phyloP scores from a whole-genome alignment of 2,797 vertebrate species.

The Oophaga sylvatica region DNA sequence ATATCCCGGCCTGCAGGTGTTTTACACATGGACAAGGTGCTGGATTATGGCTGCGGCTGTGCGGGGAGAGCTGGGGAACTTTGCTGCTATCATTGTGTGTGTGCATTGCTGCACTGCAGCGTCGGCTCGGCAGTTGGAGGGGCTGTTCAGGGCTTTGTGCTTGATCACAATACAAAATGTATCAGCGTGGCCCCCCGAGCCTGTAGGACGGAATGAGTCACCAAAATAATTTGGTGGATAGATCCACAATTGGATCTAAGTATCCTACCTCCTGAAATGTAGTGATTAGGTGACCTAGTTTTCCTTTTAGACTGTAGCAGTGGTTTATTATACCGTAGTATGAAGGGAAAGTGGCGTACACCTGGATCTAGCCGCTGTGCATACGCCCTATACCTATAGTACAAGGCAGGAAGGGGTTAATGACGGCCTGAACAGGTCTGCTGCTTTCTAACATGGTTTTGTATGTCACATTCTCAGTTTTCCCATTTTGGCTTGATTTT shows the following conservation, averaged over 20 bases:
- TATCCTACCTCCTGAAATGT: too few relatives aligned
- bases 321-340: not conserved
- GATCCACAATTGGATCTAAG: too few relatives aligned
- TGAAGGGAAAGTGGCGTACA: not conserved
- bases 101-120: not conserved
- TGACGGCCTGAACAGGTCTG: not conserved
- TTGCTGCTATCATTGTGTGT: not conserved
- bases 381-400: not conserved
- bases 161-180: not conserved
- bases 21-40: conserved; percentile 1
- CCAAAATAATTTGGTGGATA: too few relatives aligned
- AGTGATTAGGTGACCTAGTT: too few relatives aligned
- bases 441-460: too few relatives aligned
- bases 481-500: too few relatives aligned
- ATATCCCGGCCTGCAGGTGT: not conserved
- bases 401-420: not conserved
- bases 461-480: too few relatives aligned
- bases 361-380: not conserved
- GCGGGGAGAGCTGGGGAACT: not conserved
- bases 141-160: not conserved
- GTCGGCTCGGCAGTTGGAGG: not conserved
- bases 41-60: not conserved
- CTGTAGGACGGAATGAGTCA: not conserved
- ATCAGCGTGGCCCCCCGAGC: not conserved
- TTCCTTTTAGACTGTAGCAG: not conserved